A percentile compares a stretch with the other conserved stretches of the same genome.
phyloP scores from a whole-genome alignment of 2,797 vertebrate species.

The Anguilla pacifica region DNA sequence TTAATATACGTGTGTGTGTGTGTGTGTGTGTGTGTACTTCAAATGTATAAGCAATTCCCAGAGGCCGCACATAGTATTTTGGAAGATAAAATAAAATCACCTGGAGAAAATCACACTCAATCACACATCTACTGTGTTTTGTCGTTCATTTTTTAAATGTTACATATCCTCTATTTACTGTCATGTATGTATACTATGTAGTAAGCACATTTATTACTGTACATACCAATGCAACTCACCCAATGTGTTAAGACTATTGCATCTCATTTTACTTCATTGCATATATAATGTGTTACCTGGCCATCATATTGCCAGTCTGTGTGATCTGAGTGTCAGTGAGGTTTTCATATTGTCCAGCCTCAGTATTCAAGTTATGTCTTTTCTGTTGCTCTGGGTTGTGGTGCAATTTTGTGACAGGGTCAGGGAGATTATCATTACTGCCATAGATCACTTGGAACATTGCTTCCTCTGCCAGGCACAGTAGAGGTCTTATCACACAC shows the following conservation, averaged over 20 bases:
- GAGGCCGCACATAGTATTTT: too few relatives aligned
- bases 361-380: background rate
- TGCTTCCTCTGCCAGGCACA: background rate
- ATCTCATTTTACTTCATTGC: background rate
- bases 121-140: too few relatives aligned
- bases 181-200: too few relatives aligned
- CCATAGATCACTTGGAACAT: background rate
- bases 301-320: background rate
- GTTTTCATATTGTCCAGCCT: background rate
- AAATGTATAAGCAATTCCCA: too few relatives aligned
- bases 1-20: too few relatives aligned
- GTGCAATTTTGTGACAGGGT: background rate
- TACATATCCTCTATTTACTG: too few relatives aligned
- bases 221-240: background rate
- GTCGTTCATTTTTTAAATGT: too few relatives aligned
- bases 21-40: too few relatives aligned
- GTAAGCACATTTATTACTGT: too few relatives aligned
- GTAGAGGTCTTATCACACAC: background rate
- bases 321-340: background rate
- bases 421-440: background rate
- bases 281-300: background rate
- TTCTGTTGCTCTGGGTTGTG: background rate
- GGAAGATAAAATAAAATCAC: too few relatives aligned
- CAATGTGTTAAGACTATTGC: background rate
- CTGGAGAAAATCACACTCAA: too few relatives aligned